Percentiles rank a stretch among this genome's conserved stretches.
phyloP scores from a whole-genome alignment of 1,140 invertebrate species.

The Caerostris extrusa region DNA sequence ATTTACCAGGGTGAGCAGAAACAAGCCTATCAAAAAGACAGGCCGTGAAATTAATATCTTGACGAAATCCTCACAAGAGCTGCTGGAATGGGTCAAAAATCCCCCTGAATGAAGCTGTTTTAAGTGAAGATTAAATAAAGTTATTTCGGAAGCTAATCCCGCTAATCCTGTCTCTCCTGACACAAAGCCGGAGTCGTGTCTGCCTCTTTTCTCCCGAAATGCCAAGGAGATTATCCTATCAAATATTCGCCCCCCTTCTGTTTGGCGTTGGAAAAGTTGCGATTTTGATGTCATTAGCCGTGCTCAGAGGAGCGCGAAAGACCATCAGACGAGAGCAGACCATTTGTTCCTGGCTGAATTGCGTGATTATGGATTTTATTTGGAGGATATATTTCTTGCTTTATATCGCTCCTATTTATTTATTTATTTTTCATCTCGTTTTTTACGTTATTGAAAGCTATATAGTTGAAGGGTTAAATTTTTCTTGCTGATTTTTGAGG shows the following conservation, averaged over 20 bases:
- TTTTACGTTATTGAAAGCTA: background rate
- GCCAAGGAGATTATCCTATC: slow-evolving; percentile 15
- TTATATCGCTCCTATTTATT: background rate
- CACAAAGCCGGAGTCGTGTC: background rate
- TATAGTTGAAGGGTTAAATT: background rate
- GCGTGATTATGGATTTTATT: slow-evolving; percentile 34
- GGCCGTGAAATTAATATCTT: no score
- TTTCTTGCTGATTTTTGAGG: background rate
- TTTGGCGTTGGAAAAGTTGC: background rate
- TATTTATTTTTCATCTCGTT: slow-evolving; percentile 5
- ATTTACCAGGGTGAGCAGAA: no score
- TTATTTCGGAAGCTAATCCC: background rate
- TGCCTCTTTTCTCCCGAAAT: background rate
- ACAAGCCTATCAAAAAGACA: no score
- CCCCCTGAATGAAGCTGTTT: no score
- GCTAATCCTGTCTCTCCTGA: background rate
- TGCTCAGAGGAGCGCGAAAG: background rate
- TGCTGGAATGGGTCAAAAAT: no score
- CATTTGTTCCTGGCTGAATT: slow-evolving; percentile 19
- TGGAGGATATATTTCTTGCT: background rate
- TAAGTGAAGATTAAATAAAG: background rate
- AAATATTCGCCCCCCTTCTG: background rate
- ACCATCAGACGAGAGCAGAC: slow-evolving; percentile 22
- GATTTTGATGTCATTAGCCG: slow-evolving; percentile 21
- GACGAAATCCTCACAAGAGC: no score